Percentiles rank a stretch among this genome's conserved stretches.
phyloP scores from a whole-genome alignment of 2,797 vertebrate species.

The Melanotaenia boesemani region DNA sequence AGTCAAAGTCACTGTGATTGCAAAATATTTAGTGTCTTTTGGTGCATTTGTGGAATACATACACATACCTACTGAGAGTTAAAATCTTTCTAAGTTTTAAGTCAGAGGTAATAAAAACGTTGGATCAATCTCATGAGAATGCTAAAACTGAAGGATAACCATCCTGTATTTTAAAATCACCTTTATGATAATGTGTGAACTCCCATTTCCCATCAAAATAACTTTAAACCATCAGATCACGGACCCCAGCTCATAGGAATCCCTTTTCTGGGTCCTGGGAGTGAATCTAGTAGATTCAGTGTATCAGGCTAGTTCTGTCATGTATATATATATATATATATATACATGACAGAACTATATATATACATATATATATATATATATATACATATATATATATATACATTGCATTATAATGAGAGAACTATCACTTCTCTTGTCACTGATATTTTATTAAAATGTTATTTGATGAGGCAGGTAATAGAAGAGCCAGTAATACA shows the following conservation, averaged over 20 bases:
- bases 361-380: too few relatives aligned
- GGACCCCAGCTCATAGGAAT: too few relatives aligned
- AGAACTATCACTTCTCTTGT: not conserved
- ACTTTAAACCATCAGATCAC: not conserved
- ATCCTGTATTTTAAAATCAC: not conserved
- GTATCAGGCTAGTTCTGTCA: not conserved
- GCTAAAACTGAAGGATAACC: not conserved
- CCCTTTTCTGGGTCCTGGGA: not conserved
- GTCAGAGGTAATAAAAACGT: not conserved
- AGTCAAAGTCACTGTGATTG: too few relatives aligned
- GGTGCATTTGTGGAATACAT: too few relatives aligned
- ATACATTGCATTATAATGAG: not conserved
- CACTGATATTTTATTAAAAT: not conserved
- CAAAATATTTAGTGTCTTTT: too few relatives aligned
- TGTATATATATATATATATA: too few relatives aligned
- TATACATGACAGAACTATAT: too few relatives aligned
- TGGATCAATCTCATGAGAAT: not conserved
- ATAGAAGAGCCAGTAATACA: not conserved
- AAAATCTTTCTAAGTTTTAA: not conserved
- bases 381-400: too few relatives aligned
- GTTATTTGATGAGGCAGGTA: not conserved
- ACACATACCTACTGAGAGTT: too few relatives aligned
- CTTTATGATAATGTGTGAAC: not conserved
- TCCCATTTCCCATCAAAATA: not conserved
- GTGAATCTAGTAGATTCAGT: not conserved